Evolutionary conservation across 2,888 invertebrate genomes (phyloP).

Genomic region (Idaea biselata): DNA sequence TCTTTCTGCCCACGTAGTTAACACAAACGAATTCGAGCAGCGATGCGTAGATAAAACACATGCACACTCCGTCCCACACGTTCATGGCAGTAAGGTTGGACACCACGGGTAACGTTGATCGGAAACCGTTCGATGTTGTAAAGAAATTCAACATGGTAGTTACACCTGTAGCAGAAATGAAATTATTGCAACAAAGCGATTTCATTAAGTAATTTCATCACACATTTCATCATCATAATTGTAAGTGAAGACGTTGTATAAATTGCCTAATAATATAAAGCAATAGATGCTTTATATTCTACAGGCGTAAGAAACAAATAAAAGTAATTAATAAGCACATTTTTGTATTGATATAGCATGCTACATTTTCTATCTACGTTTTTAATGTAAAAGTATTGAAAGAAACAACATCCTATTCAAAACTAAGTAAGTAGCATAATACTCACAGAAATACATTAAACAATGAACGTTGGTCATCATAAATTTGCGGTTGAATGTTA

Average conservation of each 20-base stretch:
- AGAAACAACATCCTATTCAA: slow-evolving; percentile 13
- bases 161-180: slow-evolving; percentile 84
- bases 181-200: slow-evolving; percentile 13
- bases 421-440: slow-evolving; percentile 7
- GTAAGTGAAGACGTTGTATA: background rate
- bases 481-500: slow-evolving; percentile 21
- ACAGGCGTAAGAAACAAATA: background rate
- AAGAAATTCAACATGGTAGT: slow-evolving; percentile 99
- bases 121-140: slow-evolving; percentile 96
- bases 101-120: slow-evolving; percentile 95
- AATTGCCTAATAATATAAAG: background rate
- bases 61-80: slow-evolving; percentile 97
- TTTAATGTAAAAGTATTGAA: background rate
- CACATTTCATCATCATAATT: background rate
- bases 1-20: slow-evolving; percentile 95
- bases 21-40: slow-evolving; percentile 96
- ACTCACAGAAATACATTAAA: slow-evolving; percentile 22
- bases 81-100: slow-evolving; percentile 97
- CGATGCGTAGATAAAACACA: slow-evolving; percentile 98
- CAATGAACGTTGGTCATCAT: slow-evolving; percentile 11
- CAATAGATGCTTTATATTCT: background rate
- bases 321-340: background rate
- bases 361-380: background rate
- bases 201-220: background rate
- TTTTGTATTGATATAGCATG: background rate